These are phyloP conservation scores for Archaeoteleia sp. DNA, from an alignment of 2,888 invertebrate species.

Conservation along the genomic window DNA sequence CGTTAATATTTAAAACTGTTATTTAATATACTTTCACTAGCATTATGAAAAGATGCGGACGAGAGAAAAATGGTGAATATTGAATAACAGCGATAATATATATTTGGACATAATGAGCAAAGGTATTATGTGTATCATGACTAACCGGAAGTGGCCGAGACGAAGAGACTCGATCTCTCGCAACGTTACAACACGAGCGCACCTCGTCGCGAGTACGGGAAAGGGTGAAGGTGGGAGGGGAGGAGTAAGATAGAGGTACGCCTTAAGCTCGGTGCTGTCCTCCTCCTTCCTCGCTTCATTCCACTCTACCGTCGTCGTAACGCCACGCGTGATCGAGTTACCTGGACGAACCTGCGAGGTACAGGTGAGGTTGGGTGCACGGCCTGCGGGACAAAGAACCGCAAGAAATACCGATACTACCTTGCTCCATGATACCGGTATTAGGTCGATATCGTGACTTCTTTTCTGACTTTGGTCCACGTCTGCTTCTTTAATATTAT, in stretches of 20 bases:
- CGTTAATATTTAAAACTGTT: too few species aligned
- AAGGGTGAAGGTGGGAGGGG: conserved; percentile 11
- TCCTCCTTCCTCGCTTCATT: conserved; percentile 44
- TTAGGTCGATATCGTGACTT: conserved; percentile 62
- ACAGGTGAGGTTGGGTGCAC: conserved; percentile 63
- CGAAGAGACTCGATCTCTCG: conserved; percentile 65
- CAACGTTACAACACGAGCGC: conserved; percentile 55
- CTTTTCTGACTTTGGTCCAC: conserved; percentile 38
- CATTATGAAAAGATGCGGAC: too few species aligned
- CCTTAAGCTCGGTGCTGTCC: conserved; percentile 47
- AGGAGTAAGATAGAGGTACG: conserved; percentile 25
- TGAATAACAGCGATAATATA: conserved; percentile 14
- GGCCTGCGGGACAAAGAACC: conserved; percentile 70
- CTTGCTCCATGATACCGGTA: conserved; percentile 55
- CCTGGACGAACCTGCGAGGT: conserved; percentile 63
- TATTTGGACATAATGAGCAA: conserved; percentile 31
- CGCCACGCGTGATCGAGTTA: conserved; percentile 72
- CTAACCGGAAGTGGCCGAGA: conserved; percentile 66
- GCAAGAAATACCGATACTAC: conserved; percentile 71
- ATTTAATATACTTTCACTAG: too few species aligned
- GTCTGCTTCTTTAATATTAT: too few species aligned
- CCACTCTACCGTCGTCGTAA: conserved; percentile 53
- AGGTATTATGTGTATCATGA: conserved; percentile 47
- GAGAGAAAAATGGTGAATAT: not conserved
- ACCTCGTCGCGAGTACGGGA: conserved; percentile 17